Evolutionary conservation across 1,140 invertebrate genomes (phyloP).

Genomic region (Bombus sibiricus): DNA sequence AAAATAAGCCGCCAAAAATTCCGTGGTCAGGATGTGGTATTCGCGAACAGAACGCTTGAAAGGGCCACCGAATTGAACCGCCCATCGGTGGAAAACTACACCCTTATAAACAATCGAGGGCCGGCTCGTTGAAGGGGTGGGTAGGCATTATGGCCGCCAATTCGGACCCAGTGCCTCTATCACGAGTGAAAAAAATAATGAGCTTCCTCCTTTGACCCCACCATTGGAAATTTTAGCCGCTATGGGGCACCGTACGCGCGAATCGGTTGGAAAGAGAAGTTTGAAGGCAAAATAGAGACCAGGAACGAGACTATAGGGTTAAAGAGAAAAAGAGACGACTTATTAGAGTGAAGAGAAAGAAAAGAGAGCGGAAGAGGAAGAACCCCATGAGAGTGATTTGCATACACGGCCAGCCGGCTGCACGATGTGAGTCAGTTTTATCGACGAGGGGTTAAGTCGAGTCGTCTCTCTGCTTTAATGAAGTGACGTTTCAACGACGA

Average conservation of each 20-base stretch:
- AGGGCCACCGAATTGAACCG: slow-evolving; percentile 50
- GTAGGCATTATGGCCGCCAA: slow-evolving; percentile 77
- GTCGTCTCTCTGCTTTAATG: slow-evolving; percentile 71
- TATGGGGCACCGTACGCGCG: slow-evolving; percentile 24
- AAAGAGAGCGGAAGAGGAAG: slow-evolving; percentile 52
- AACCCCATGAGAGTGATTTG: slow-evolving; percentile 79
- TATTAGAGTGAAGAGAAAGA: slow-evolving; percentile 25
- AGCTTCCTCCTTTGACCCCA: slow-evolving; percentile 70
- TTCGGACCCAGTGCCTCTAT: slow-evolving; percentile 66
- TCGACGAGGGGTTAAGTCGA: slow-evolving; percentile 70
- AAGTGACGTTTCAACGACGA: slow-evolving; percentile 46
- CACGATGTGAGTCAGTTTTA: slow-evolving; percentile 72
- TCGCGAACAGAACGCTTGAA: background rate
- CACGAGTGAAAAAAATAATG: slow-evolving; percentile 70
- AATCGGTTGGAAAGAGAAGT: slow-evolving; percentile 2
- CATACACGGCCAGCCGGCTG: slow-evolving; percentile 76
- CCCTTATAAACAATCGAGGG: slow-evolving; percentile 70
- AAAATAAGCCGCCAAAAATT: slow-evolving; percentile 24
- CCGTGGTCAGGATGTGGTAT: slow-evolving; percentile 4
- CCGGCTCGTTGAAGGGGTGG: slow-evolving; percentile 61
- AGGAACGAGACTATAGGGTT: background rate
- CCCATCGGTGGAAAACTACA: slow-evolving; percentile 58
- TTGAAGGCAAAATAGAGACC: background rate
- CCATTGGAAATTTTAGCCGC: slow-evolving; percentile 50
- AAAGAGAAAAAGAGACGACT: background rate